Conservation (phyloP, 2,113 vertebrate genomes). For the Petrocephalus zakoni region DNA sequence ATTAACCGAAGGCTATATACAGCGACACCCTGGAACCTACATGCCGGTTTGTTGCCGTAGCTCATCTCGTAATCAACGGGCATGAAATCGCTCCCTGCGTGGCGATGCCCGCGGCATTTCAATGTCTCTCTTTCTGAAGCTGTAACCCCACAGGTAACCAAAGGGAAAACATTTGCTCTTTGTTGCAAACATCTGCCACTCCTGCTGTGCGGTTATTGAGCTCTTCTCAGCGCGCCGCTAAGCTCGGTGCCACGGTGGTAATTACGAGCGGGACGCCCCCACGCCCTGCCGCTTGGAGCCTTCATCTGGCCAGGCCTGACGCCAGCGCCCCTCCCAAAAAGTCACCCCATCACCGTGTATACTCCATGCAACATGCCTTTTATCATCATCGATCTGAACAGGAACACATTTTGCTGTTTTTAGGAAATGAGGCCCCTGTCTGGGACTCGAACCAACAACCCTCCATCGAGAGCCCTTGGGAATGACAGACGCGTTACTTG, state of each 20-base stretch:
- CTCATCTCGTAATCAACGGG: background rate
- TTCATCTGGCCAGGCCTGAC: background rate
- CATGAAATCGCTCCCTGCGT: background rate
- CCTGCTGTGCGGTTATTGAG: background rate
- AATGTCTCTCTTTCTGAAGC: background rate
- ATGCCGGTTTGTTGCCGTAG: background rate
- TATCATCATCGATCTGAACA: background rate
- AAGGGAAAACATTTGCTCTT: background rate
- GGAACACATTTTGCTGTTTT: background rate
- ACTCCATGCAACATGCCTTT: background rate
- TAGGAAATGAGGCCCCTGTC: background rate
- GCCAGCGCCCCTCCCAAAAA: background rate
- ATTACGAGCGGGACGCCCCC: background rate
- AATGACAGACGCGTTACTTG: background rate
- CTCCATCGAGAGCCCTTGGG: background rate
- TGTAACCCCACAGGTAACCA: background rate
- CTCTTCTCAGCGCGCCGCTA: background rate
- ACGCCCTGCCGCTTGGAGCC: background rate
- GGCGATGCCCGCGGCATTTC: background rate
- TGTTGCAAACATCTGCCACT: background rate
- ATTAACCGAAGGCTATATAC: background rate
- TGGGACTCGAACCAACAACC: background rate
- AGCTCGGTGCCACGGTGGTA: background rate
- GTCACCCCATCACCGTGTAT: background rate
- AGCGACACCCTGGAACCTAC: background rate